Conservation (phyloP, 2,797 vertebrate species). For the Pseudochaenichthys georgianus region DNA sequence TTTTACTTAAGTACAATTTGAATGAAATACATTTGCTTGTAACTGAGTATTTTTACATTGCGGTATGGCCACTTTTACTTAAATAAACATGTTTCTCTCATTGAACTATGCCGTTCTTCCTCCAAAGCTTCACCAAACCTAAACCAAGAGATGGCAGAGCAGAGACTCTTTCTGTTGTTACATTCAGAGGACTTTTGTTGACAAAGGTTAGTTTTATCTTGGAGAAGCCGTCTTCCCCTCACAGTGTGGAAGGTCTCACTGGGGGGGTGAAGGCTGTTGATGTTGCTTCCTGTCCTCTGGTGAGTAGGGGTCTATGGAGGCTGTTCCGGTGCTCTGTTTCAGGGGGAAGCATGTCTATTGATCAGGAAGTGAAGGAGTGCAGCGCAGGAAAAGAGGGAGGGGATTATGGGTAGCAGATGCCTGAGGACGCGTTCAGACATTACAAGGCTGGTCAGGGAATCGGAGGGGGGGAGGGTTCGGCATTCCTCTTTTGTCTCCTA, state of each 20-base stretch:
- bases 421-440: conserved; percentile 43
- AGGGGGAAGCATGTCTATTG: conserved; percentile 50
- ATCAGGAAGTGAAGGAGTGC: conserved; percentile 50
- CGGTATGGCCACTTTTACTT: no score
- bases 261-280: not conserved
- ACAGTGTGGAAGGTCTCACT: not conserved
- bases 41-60: no score
- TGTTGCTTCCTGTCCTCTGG: not conserved
- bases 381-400: conserved; percentile 8
- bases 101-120: not conserved
- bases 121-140: not conserved
- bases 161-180: not conserved
- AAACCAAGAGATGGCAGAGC: not conserved
- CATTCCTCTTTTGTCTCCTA: conserved; percentile 16
- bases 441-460: conserved; percentile 37
- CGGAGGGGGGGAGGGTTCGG: not conserved
- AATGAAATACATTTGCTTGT: no score
- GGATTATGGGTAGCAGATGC: conserved; percentile 32
- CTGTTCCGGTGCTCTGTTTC: conserved; percentile 53
- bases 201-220: not conserved
- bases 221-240: not conserved
- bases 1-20: no score
- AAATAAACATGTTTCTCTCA: not conserved
- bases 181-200: not conserved
- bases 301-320: not conserved